Conservation (phyloP, 2,888 invertebrate genomes). For the Oscheius myriophilus region DNA sequence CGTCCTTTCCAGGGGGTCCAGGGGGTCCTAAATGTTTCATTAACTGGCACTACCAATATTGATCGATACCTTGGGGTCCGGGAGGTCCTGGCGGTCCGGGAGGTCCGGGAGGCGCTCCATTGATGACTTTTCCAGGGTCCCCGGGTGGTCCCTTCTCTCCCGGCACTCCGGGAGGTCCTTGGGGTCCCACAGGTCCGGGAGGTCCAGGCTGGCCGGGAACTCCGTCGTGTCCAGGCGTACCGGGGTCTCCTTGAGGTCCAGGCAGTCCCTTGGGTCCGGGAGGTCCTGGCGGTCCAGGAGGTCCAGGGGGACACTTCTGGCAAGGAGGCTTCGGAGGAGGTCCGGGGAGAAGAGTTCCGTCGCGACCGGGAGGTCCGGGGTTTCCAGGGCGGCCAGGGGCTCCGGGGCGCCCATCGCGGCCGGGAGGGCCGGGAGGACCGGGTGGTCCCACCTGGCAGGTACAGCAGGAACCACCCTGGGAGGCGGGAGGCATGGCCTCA, state of each 20-base stretch:
- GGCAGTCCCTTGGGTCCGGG: constrained; percentile 64
- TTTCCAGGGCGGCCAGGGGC: constrained; percentile 61
- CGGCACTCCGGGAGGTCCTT: constrained; percentile 68
- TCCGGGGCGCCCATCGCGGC: constrained; percentile 64
- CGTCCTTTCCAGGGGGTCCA: constrained; percentile 58
- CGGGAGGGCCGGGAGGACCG: constrained; percentile 61
- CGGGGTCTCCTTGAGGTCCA: constrained; percentile 66
- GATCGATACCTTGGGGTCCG: constrained; percentile 45
- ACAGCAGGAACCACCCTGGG: constrained; percentile 62
- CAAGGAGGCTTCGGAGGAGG: constrained; percentile 71
- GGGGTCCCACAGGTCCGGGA: constrained; percentile 68
- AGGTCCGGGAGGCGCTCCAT: constrained; percentile 61
- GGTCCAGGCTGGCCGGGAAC: constrained; percentile 61
- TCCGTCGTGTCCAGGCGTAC: constrained; percentile 53
- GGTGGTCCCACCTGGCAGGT: constrained; percentile 65
- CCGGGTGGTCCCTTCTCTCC: constrained; percentile 67
- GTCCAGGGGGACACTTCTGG: constrained; percentile 65
- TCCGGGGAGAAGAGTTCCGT: constrained; percentile 66
- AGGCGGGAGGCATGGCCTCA: constrained; percentile 45
- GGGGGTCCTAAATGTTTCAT: constrained; percentile 52
- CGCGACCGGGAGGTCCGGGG: constrained; percentile 63
- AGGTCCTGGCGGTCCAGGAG: constrained; percentile 54
- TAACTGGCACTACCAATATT: constrained; percentile 6
- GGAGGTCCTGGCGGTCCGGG: constrained; percentile 64
- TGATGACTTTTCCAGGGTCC: constrained; percentile 69